Evolutionary conservation across 2,888 invertebrate species (phyloP).

Genomic region (Clepsis dumicolana): DNA sequence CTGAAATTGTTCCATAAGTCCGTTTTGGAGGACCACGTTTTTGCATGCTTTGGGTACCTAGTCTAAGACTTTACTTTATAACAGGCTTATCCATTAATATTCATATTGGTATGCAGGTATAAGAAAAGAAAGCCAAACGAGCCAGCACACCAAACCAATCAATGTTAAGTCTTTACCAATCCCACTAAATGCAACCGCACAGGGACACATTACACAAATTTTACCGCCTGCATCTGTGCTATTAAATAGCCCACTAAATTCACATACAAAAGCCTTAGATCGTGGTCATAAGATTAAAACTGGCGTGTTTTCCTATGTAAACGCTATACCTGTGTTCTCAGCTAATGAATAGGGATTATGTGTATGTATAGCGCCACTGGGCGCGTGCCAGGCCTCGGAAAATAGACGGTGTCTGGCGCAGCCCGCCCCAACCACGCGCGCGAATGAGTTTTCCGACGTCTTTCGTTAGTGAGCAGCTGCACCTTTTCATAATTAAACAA

Average conservation of each 20-base stretch:
- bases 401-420: conserved; percentile 54
- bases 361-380: conserved; percentile 58
- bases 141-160: neutral
- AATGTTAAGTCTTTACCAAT: conserved; percentile 4
- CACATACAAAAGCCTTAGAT: neutral
- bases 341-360: conserved; percentile 39
- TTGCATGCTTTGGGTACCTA: too few relatives aligned
- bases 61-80: too few relatives aligned
- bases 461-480: too few relatives aligned
- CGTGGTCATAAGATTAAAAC: conserved; percentile 4
- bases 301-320: conserved; percentile 38
- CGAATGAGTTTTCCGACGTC: conserved; percentile 13
- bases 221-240: conserved; percentile 48
- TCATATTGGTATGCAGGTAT: too few relatives aligned
- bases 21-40: too few relatives aligned
- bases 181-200: conserved; percentile 15
- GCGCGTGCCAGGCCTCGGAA: conserved; percentile 64
- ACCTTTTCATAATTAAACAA: too few relatives aligned
- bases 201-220: conserved; percentile 43
- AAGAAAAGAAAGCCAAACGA: too few relatives aligned
- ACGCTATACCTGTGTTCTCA: conserved; percentile 11
- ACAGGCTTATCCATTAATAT: too few relatives aligned
- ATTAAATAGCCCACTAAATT: conserved; percentile 10
- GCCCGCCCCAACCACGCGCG: conserved; percentile 20
- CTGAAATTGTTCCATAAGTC: too few relatives aligned